Evolutionary conservation across 2,113 vertebrate species (phyloP).

Genomic region (Platycercus adscitus): DNA sequence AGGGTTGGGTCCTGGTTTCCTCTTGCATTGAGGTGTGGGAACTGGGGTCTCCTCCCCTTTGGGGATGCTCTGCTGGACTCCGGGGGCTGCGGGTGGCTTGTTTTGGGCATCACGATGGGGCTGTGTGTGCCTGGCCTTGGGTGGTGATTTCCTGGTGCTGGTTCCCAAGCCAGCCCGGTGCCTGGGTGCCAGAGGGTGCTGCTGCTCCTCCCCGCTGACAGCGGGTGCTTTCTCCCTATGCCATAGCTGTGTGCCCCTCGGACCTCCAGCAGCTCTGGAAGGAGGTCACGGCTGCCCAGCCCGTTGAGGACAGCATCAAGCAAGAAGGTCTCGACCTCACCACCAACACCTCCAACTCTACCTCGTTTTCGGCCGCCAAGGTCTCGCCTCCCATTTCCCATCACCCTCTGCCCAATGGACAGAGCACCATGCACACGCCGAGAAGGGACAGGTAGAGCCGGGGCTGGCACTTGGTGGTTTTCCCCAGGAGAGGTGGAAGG

Average conservation of each 20-base stretch:
- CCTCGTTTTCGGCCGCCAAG: conserved; percentile 94
- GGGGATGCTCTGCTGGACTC: not conserved
- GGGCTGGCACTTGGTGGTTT: not conserved
- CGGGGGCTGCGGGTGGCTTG: accelerated
- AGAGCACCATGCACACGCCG: conserved; percentile 92
- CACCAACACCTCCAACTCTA: conserved; percentile 95
- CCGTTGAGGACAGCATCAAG: conserved; percentile 91
- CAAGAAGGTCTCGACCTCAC: conserved; percentile 98
- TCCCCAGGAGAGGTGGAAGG: not conserved
- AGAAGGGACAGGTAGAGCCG: conserved; percentile 93
- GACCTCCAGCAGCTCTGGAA: conserved; percentile 99
- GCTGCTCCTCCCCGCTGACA: not conserved
- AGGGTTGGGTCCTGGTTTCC: not conserved
- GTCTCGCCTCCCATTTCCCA: conserved; percentile 92
- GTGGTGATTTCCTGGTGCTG: not conserved
- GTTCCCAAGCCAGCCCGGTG: not conserved
- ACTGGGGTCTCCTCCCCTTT: not conserved
- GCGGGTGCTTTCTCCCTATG: accelerated
- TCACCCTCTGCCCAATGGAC: conserved; percentile 93
- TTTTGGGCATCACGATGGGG: not conserved
- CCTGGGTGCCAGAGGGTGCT: not conserved
- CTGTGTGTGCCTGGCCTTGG: accelerated
- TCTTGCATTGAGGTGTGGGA: accelerated
- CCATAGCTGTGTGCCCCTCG: conserved; percentile 89
- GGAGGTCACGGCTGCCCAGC: conserved; percentile 89